Evolutionary conservation across 2,888 invertebrate genomes (phyloP).

Genomic region (Apotomis betuletana): DNA sequence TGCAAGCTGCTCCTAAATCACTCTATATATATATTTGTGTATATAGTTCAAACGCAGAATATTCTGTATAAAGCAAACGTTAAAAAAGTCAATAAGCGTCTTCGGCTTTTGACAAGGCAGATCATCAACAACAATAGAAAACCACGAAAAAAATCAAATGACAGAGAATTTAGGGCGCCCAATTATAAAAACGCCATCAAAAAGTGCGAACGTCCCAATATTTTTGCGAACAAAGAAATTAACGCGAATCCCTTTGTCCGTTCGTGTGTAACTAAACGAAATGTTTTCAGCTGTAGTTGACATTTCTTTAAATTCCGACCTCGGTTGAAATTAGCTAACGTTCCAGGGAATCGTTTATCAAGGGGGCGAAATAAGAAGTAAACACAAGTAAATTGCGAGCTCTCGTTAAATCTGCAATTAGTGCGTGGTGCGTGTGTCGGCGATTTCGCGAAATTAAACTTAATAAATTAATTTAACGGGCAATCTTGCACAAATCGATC

Average conservation of each 20-base stretch:
- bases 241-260: constrained; percentile 50
- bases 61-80: not conserved
- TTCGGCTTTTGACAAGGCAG: not conserved
- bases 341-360: constrained; percentile 73
- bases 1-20: no score
- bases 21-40: no score
- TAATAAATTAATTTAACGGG: not conserved
- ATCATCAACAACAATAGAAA: not conserved
- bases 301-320: constrained; percentile 46
- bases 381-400: constrained; percentile 66
- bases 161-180: not conserved
- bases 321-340: constrained; percentile 63
- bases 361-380: constrained; percentile 68
- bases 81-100: not conserved
- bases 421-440: constrained; percentile 46
- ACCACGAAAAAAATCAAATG: not conserved
- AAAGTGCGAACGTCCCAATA: constrained; percentile 20
- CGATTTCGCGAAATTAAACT: constrained; percentile 39
- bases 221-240: constrained; percentile 24
- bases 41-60: no score
- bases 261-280: constrained; percentile 33
- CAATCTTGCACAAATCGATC: no score
- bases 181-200: constrained; percentile 9
- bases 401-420: constrained; percentile 59
- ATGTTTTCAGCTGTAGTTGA: constrained; percentile 26